phyloP scores from a whole-genome alignment of 2,888 invertebrate genomes.

The Cephus rjabovi region DNA sequence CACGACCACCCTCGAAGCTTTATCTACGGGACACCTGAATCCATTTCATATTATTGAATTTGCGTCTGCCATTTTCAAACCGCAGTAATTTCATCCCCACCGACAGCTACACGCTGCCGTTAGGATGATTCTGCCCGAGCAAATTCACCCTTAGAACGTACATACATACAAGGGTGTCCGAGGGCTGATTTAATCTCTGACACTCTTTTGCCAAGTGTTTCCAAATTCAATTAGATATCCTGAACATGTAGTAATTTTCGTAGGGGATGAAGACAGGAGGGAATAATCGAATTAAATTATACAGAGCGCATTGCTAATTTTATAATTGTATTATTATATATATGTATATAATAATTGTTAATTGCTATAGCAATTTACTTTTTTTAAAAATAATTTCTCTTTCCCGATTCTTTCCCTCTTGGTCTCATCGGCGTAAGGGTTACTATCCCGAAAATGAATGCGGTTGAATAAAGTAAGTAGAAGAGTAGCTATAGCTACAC shows the following conservation, averaged over 20 bases:
- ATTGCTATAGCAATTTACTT: background rate
- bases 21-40: conserved; percentile 11
- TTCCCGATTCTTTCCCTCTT: background rate
- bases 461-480: background rate
- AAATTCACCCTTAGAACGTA: background rate
- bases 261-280: background rate
- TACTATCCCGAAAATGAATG: background rate
- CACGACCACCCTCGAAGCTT: conserved; percentile 4
- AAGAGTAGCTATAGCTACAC: background rate
- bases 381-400: background rate
- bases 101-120: background rate
- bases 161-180: background rate
- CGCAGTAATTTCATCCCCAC: background rate
- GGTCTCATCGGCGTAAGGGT: background rate
- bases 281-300: background rate
- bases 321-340: background rate
- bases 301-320: background rate
- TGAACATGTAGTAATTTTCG: background rate
- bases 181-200: background rate
- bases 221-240: background rate
- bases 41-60: conserved; percentile 21
- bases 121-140: background rate
- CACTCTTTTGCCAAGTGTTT: background rate
- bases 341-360: background rate
- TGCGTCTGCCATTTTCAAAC: background rate